Evolutionary conservation across 92 coral and sea anemone species (phyloP).

Genomic region (Virgularia gustaviana): DNA sequence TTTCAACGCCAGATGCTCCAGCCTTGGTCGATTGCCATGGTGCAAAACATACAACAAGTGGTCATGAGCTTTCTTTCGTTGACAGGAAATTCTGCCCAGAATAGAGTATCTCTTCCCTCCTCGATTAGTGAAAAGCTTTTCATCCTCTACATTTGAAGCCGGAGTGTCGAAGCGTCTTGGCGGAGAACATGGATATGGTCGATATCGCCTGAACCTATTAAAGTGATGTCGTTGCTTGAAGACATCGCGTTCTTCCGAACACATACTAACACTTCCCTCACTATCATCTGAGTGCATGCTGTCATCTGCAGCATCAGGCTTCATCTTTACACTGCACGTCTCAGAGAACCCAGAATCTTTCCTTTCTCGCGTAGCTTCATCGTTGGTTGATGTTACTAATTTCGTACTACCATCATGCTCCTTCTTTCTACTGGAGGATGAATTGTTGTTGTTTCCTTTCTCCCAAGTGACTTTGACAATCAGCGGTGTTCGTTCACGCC

Average conservation of each 20-base stretch:
- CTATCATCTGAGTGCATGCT: slow-evolving; percentile 16
- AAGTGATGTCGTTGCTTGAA: neutral
- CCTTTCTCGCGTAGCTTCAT: slow-evolving; percentile 16
- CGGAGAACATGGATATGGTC: slow-evolving; percentile 16
- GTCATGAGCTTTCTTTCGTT: neutral
- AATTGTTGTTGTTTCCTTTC: neutral
- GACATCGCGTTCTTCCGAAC: slow-evolving; percentile 6
- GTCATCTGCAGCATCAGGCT: slow-evolving; percentile 34
- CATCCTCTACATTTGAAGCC: neutral
- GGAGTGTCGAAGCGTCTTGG: neutral
- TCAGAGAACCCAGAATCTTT: slow-evolving; percentile 42
- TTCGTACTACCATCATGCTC: neutral
- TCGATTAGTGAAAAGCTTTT: slow-evolving; percentile 12
- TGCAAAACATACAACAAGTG: slow-evolving; percentile 5
- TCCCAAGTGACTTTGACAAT: slow-evolving; percentile 21
- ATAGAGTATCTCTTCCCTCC: neutral
- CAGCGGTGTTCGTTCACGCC: slow-evolving; percentile 28
- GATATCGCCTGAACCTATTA: slow-evolving; percentile 8
- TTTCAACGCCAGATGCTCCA: slow-evolving; percentile 18
- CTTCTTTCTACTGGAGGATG: neutral
- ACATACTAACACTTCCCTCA: too few relatives aligned
- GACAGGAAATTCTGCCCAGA: neutral
- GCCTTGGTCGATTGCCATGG: slow-evolving; percentile 13
- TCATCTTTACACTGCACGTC: slow-evolving; percentile 32
- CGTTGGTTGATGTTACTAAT: neutral